A percentile compares a stretch with the other conserved stretches of the same genome.
phyloP scores from a whole-genome alignment of 2,797 vertebrate species.

The Smutsia temminckii region DNA sequence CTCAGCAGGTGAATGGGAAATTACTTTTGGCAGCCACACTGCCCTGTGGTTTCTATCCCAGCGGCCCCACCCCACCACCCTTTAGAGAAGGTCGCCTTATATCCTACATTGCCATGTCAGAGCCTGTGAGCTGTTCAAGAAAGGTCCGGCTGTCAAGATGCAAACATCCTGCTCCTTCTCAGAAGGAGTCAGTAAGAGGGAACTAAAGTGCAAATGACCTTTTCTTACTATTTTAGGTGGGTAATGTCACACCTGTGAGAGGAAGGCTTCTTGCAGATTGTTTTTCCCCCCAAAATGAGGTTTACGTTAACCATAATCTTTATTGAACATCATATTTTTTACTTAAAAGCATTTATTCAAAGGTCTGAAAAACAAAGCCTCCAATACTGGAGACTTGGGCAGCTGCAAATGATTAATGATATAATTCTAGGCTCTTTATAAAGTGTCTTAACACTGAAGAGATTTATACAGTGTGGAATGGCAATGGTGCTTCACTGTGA shows the following conservation, averaged over 20 bases:
- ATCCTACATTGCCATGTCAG: not conserved
- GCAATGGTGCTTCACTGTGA: conserved; percentile 80
- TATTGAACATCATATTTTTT: conserved; percentile 80
- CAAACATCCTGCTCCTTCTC: not conserved
- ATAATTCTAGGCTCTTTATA: conserved; percentile 83
- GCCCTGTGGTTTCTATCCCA: not conserved
- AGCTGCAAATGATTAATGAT: conserved; percentile 84
- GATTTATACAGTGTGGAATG: conserved; percentile 83
- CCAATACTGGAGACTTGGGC: conserved; percentile 79
- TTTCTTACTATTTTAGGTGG: conserved; percentile 40
- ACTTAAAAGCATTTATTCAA: conserved; percentile 84
- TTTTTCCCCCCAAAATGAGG: not conserved
- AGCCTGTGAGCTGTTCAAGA: not conserved
- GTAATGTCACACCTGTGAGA: conserved; percentile 45
- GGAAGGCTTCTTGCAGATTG: conserved; percentile 40
- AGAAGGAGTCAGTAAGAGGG: not conserved
- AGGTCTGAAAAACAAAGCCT: conserved; percentile 83
- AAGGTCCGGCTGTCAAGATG: not conserved
- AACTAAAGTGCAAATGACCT: not conserved
- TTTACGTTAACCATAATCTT: conserved; percentile 77
- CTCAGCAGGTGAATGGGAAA: not conserved
- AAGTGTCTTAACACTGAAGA: conserved; percentile 80
- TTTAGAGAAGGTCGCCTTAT: not conserved
- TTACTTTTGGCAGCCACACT: not conserved
- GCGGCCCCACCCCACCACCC: too few species aligned